Base-by-base conservation (phyloP, 2,888 invertebrate genomes). In the Luperina nickerlii region DNA sequence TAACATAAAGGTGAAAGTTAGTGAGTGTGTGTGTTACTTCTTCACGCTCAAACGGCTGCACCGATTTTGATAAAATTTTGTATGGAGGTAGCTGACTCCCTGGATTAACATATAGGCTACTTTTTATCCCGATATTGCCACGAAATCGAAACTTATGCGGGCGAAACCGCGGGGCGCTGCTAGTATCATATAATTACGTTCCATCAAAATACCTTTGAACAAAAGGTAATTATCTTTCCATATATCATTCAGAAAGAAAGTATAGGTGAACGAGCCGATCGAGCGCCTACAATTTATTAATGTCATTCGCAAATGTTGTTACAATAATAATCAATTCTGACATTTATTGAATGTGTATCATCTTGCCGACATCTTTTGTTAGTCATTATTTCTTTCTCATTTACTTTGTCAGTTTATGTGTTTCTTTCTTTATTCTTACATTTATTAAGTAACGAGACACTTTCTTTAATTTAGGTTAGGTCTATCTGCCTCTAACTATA, bases 211-310 rank as follows among this genome's bases (percentile, higher is more conserved):
- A 57, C 32, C n/a, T 63, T 65, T 63, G 24, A 81, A 68, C 74
- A 85, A 74, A 68, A 84, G 60, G 3, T 65, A 85, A 76, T 76
- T 76, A 73, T 82, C 54, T 57, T n/a, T 65, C 45, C 24, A 51
- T 74, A 76, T 70, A 76, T 63, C 62, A 38, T 60, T 81, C 51
- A 60, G 42, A 60, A 72, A 67, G 32, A 60, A 73, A n/a, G 9
- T 32, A 27, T 18, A 57, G 8, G 38, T 69, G 57, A 75, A 81
- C 20, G 18, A 54, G 27, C 45, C 42, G 20, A 81, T 83, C 69
- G 27, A 83, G 48, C 68, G n/a, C 32, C 63, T 32, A 74, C 70
- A 70, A 78, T 65, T 54, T 75, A 85, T 85, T 65, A 69, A 72
- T 75, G 45, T 32, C 68, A 62, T 73, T 69, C 69, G 38, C 82